Conservation (phyloP, 2,888 invertebrate genomes). For the Scaptomyza parva region DNA sequence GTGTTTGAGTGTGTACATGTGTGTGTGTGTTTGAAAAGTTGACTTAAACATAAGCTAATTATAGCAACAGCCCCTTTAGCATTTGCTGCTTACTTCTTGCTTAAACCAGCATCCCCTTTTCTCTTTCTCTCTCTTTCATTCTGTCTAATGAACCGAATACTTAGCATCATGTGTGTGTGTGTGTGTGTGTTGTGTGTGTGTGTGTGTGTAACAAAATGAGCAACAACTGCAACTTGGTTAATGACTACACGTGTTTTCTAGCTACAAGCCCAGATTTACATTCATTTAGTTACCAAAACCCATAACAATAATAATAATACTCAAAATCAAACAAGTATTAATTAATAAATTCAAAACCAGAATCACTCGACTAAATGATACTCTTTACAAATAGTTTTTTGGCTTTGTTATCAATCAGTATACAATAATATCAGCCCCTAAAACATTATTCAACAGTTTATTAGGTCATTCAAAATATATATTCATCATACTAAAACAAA, state of each 20-base stretch:
- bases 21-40: conserved; percentile 10
- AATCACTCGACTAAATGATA: background rate
- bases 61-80: conserved; percentile 30
- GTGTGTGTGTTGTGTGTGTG: conserved; percentile 4
- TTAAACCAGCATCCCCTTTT: background rate
- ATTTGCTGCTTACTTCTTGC: conserved; percentile 6
- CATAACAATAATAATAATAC: conserved; percentile 7
- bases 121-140: background rate
- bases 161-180: background rate
- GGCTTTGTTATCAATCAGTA: too few species aligned
- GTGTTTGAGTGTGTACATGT: background rate
- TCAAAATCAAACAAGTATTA: conserved; percentile 3
- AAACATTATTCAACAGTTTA: background rate
- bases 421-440: too few species aligned
- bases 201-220: conserved; percentile 10
- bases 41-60: conserved; percentile 67
- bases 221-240: background rate
- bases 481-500: conserved; percentile 42
- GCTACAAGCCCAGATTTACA: conserved; percentile 1
- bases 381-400: conserved; percentile 2
- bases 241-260: background rate
- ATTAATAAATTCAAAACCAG: background rate
- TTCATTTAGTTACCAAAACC: conserved; percentile 3
- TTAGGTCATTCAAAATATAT: conserved; percentile 27
- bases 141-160: conserved; percentile 32